Percentiles rank a stretch among this genome's conserved stretches.
Conservation (phyloP, 1,140 invertebrate genomes). For the Arctopsyche grandis region DNA sequence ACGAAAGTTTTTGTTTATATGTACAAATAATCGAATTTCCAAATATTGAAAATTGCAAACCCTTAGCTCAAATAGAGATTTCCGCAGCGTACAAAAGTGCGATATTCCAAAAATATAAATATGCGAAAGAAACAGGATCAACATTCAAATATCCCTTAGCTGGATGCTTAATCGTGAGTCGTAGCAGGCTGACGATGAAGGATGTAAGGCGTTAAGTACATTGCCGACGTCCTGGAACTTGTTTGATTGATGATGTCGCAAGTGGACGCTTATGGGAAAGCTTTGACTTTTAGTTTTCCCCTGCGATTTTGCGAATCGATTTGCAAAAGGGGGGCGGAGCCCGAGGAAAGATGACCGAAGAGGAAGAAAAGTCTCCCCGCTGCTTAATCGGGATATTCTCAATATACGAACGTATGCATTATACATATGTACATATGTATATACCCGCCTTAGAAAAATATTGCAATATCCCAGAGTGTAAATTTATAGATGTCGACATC, state of each 20-base stretch:
- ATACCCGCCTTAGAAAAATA: background rate
- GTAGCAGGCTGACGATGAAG: slow-evolving; percentile 14
- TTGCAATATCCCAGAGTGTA: background rate
- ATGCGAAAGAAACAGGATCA: background rate
- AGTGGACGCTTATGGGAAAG: slow-evolving; percentile 27
- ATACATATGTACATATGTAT: background rate
- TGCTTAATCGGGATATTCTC: slow-evolving; percentile 3
- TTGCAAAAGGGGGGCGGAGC: background rate
- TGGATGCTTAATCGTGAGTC: background rate
- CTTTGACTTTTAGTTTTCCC: slow-evolving; percentile 30
- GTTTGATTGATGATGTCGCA: slow-evolving; percentile 39
- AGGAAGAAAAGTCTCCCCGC: background rate
- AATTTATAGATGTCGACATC: background rate
- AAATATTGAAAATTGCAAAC: too few relatives aligned
- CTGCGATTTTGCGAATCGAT: slow-evolving; percentile 25
- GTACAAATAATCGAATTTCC: too few relatives aligned
- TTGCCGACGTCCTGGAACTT: slow-evolving; percentile 27
- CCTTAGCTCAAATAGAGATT: too few relatives aligned
- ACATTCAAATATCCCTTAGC: background rate
- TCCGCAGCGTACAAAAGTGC: too few relatives aligned
- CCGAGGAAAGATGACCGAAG: background rate
- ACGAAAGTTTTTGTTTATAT: too few relatives aligned
- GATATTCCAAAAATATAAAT: too few relatives aligned
- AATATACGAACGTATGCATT: too few relatives aligned
- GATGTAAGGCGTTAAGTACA: slow-evolving; percentile 1